Evolutionary conservation across 1,140 invertebrate species (phyloP), one percentile per base, ranked within the genome.

Genomic region (Aphelenchoides avenae): DNA sequence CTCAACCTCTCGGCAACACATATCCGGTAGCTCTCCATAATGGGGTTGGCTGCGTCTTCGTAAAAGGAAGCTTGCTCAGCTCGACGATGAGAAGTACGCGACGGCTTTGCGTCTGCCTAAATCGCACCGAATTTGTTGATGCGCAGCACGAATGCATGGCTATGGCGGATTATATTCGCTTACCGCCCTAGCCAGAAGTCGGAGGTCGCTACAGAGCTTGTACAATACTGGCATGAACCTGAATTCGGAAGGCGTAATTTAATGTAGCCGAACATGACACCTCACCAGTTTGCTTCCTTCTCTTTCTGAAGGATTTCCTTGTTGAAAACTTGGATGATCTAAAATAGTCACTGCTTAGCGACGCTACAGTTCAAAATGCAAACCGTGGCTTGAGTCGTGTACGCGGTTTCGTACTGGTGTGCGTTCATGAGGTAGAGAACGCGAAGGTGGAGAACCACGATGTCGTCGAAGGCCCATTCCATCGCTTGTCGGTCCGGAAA

Each of bases 211-310:
- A 70, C 89, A 90, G 18, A 91, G 83, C 1, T 84, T 83, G 74
- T 89, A 88, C 86, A 96, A 87, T 4, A 95, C 82, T 0, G 89
- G 88, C 3, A 96, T 75, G 70, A 86, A 86, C 93, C 92, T 97
- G 78, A 96, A 97, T 68, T 95, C 90, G 73, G 18, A 18, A 36
- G 13, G 13, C 34, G 34, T 36, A 36, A 13, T 36, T 36, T 13
- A 13, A 36, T 36, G 34, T 36, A 22, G 15, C 34, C 5, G 7
- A 51, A 13, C 11, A 39, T 4, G 3, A 24, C 24, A 3, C 26
- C n/a, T 39, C 26, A 52, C 33, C 33, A 52, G 43, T 39, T 52
- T 24, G 15, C 27, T 33, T 95, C 91, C 70, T 91, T 92, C 64
- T 89, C 86, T 13, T 83, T 79, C 78, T 91, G 88, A 46, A 97